Evolutionary conservation across 2,888 invertebrate genomes (phyloP), one percentile per base, ranked within the genome.

Genomic region (Scaptodrosophila latifasciaeformis): DNA sequence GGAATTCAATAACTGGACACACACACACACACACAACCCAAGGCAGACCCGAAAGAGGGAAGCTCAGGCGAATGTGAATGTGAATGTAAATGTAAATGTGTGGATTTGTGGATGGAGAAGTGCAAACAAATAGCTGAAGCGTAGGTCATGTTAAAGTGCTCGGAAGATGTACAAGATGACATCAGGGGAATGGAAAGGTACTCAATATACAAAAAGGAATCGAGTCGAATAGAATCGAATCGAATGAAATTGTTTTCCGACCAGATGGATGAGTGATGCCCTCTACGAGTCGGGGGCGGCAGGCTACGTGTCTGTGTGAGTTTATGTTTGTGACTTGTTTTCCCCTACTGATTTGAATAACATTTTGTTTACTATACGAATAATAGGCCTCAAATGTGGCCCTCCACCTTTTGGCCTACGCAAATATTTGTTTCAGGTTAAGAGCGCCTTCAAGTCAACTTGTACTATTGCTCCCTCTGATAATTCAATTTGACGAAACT

Each of bases 81-180:
- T n/a, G n/a, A n/a, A n/a, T n/a, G n/a, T n/a, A n/a, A n/a, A n/a
- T n/a, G n/a, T n/a, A n/a, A n/a, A n/a, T n/a, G n/a, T n/a, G n/a
- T n/a, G n/a, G n/a, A n/a, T n/a, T n/a, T n/a, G n/a, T n/a, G 43
- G 10, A 18, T 10, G 2, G 17, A 5, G 18, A 10, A 49, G 66
- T 52, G 48, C 75, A 65, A 62, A 59, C 59, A 72, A 71, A 66
- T 60, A 64, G 51, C 54, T 53, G 49, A 56, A 61, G 44, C 67
- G 54, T 56, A 52, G 64, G 67, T 64, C 55, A 64, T 68, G 74
- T 68, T 75, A 75, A 74, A 78, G 74, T 70, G 75, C 56, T 75
- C 24, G 68, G 62, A 77, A 70, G 78, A 62, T 49, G 59, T 44
- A 35, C 19, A 46, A 37, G 18, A 45, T 40, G n/a, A n/a, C n/a